Evolutionary conservation across 2,888 invertebrate species (phyloP).

Genomic region (Stegophylla sp.): DNA sequence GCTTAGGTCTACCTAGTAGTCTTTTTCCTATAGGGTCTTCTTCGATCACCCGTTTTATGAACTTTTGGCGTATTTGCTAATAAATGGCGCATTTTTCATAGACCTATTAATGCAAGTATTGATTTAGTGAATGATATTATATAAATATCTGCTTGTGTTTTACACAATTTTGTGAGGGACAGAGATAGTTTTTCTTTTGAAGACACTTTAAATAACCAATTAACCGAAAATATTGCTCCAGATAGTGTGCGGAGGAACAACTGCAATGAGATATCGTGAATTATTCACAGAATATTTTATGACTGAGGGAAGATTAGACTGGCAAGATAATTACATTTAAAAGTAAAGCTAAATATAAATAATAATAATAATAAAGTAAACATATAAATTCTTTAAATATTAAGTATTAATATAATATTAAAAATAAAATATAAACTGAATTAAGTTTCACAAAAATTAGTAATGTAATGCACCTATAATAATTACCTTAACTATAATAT

Average conservation of each 20-base stretch:
- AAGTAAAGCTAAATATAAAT: neutral
- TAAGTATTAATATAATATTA: too few species aligned
- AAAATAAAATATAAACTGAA: too few species aligned
- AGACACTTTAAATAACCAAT: constrained; percentile 9
- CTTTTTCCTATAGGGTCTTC: too few species aligned
- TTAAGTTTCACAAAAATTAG: too few species aligned
- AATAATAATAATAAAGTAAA: too few species aligned
- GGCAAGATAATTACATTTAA: constrained; percentile 23
- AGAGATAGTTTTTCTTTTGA: constrained; percentile 6
- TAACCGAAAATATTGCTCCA: constrained; percentile 1
- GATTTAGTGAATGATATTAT: neutral
- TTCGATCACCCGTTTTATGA: too few species aligned
- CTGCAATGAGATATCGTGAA: constrained; percentile 29
- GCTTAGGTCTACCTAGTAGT: too few species aligned
- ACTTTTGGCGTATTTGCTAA: constrained; percentile 8
- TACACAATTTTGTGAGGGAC: neutral
- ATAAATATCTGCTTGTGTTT: neutral
- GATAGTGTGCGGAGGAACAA: constrained; percentile 14
- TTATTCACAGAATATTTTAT: constrained; percentile 13
- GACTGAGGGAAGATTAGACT: constrained; percentile 17
- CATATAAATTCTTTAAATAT: too few species aligned
- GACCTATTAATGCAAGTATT: neutral
- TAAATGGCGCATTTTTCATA: constrained; percentile 14
- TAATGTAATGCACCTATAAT: too few species aligned
- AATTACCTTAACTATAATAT: too few species aligned